Percentiles rank a stretch among this genome's conserved stretches.
Conservation (phyloP, 2,113 vertebrate genomes). For the Taxidea taxus region DNA sequence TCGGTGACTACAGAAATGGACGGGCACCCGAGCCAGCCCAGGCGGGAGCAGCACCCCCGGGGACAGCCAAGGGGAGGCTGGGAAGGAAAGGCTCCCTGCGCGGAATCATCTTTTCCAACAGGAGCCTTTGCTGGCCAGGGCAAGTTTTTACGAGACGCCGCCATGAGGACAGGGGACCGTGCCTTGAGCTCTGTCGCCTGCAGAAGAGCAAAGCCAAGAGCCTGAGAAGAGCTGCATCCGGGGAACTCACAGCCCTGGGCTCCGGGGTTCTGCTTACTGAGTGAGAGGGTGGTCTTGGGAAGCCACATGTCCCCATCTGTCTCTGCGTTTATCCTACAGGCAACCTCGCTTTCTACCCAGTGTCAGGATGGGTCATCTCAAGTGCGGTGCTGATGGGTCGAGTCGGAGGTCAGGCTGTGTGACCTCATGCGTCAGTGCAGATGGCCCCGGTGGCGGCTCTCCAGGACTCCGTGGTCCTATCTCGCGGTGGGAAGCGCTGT, state of each 20-base stretch:
- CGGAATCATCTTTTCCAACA: not conserved
- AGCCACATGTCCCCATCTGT: not conserved
- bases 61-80: too few species aligned
- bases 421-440: not conserved
- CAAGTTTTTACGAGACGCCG: not conserved
- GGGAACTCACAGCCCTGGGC: too few species aligned
- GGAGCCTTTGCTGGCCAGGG: not conserved
- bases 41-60: fast-evolving
- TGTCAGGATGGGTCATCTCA: not conserved
- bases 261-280: not conserved
- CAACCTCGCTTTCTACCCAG: not conserved
- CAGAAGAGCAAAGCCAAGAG: not conserved
- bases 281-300: not conserved
- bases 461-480: not conserved
- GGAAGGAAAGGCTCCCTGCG: too few species aligned
- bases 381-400: not conserved
- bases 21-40: not conserved
- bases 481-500: fast-evolving
- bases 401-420: not conserved
- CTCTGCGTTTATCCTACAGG: fast-evolving
- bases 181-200: not conserved
- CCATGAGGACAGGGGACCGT: not conserved
- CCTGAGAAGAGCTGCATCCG: fast-evolving
- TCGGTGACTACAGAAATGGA: not conserved
- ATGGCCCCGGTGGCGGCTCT: not conserved